These are phyloP conservation scores for Camelus dromedarius DNA, from an alignment of 2,113 vertebrate genomes.

Conservation along the genomic window DNA sequence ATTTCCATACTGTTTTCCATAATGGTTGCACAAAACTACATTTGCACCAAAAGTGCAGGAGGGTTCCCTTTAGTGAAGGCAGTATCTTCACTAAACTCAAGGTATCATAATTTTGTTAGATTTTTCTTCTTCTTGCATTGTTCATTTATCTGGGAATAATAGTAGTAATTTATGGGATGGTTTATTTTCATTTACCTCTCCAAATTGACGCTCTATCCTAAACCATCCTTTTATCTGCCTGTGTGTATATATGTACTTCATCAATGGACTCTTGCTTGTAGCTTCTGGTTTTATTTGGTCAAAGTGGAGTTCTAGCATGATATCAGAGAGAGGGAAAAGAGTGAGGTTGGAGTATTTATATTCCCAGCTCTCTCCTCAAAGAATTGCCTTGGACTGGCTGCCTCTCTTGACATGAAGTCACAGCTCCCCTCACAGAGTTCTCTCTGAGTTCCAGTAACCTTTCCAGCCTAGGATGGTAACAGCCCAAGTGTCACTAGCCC, in stretches of 20 bases:
- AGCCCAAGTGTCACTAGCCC: neutral
- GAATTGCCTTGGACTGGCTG: neutral
- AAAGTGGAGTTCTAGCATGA: neutral
- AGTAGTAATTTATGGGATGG: neutral
- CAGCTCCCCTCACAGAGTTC: neutral
- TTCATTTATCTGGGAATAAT: neutral
- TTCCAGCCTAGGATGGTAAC: neutral
- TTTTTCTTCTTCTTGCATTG: neutral
- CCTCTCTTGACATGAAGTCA: neutral
- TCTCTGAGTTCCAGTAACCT: neutral
- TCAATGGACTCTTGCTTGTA: neutral
- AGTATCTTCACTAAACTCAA: neutral
- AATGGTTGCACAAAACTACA: no score
- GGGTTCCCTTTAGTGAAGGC: neutral
- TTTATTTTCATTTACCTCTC: neutral
- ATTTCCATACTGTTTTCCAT: no score
- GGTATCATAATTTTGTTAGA: neutral
- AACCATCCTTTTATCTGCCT: neutral
- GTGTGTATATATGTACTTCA: neutral
- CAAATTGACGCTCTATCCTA: neutral
- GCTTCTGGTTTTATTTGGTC: neutral
- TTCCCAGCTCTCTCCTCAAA: neutral
- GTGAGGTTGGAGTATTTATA: neutral
- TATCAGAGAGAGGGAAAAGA: neutral
- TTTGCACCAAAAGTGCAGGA: no score